phyloP scores from a whole-genome alignment of 37 sponge, comb jelly and placozoan genomes.

The Ephydatia muelleri region DNA sequence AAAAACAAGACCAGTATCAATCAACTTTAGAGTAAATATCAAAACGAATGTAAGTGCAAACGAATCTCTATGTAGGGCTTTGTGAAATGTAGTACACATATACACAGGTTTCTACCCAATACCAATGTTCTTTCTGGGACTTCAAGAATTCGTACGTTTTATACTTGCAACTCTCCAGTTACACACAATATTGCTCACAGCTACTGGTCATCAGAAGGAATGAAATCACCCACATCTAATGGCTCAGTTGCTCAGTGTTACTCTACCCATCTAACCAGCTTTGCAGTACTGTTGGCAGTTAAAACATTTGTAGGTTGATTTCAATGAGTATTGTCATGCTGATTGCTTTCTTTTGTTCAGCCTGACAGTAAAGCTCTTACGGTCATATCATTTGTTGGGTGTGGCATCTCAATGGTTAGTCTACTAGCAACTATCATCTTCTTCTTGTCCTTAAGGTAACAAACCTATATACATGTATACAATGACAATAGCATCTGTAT shows the following conservation, averaged over 20 bases:
- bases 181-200: not conserved
- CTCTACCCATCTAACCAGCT: constrained; percentile 62
- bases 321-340: not conserved
- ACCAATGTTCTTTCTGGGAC: constrained; percentile 20
- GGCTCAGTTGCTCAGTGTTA: constrained; percentile 20
- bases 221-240: not conserved
- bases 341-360: too few relatives aligned
- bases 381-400: constrained; percentile 57
- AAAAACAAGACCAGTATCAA: not conserved
- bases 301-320: not conserved
- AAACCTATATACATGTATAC: not conserved
- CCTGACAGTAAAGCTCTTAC: constrained; percentile 8
- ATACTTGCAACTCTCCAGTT: not conserved
- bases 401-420: constrained; percentile 46
- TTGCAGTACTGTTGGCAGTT: constrained; percentile 66
- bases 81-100: not conserved
- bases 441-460: constrained; percentile 45
- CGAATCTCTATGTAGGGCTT: not conserved
- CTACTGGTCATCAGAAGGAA: not conserved
- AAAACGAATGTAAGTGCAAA: not conserved
- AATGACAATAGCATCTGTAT: too few relatives aligned
- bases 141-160: not conserved
- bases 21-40: not conserved
- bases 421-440: constrained; percentile 48
- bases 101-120: not conserved